Conservation (phyloP, 2,113 vertebrate species). For the Tragelaphus buxtoni region DNA sequence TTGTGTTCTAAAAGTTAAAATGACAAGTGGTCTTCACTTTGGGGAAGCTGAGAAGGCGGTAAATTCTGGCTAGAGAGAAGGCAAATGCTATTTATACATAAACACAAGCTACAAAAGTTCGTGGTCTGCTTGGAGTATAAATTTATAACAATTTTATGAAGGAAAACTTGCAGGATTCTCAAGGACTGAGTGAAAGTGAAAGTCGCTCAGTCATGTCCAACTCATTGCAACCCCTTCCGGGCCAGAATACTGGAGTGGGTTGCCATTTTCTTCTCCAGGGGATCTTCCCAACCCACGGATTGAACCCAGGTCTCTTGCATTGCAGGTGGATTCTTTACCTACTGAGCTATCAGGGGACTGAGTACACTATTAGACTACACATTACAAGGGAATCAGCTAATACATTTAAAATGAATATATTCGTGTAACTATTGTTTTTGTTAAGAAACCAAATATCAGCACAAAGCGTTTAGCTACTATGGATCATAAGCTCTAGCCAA, state of each 20-base stretch:
- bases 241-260: not conserved
- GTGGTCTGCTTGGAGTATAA: not conserved
- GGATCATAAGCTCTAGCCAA: not conserved
- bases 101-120: not conserved
- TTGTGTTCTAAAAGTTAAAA: not conserved
- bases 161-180: not conserved
- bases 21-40: not conserved
- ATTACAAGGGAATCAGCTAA: not conserved
- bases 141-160: not conserved
- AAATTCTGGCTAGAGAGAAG: not conserved
- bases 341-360: not conserved
- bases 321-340: not conserved
- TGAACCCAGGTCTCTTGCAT: not conserved
- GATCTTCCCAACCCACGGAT: not conserved
- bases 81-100: not conserved
- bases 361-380: not conserved
- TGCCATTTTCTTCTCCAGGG: not conserved
- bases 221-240: not conserved
- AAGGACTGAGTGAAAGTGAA: not conserved
- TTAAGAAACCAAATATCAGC: not conserved
- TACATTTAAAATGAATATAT: not conserved
- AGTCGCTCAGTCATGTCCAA: not conserved
- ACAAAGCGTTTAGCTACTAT: not conserved
- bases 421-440: not conserved
- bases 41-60: not conserved